Base-by-base conservation (phyloP, 2,888 invertebrate genomes). In the Stenurella melanura region DNA sequence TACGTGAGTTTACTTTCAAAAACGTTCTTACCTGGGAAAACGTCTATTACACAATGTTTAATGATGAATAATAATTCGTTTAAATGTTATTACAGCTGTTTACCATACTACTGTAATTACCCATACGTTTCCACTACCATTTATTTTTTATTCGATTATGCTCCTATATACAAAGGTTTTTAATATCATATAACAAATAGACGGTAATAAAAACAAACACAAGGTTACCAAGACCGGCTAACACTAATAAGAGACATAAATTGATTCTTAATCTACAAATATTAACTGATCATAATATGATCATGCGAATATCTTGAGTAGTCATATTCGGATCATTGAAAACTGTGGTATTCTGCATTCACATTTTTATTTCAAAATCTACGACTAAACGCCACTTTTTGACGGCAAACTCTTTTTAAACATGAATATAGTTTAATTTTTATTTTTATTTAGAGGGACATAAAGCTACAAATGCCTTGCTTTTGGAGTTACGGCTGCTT, bases 1-100 rank as follows among this genome's bases (percentile, higher is more conserved):
- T 67, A 73, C 67, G 66, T 58, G 73, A 73, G 21, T 66, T n/a
- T 73, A 73, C 73, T 73, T 67, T 73, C 67, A 42, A 54, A 67
- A 64, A 73, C 26, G 67, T 57, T 34, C 54, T 60, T 60, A 66
- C 73, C 73, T 73, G 67, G 58, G 67, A 73, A 66, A 67, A 67
- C 57, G 56, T 34, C 21, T 56, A n/a, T 57, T 66, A 73, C 66
- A 67, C 67, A 73, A 73, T 67, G 12, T 34, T 30, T 56, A 64
- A 34, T 70, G 19, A 70, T 56, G 42, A 72, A 61, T 72, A 63
- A 61, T 50, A 3, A 61, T 50, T 61, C 17, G 15, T 72, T 50
- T 21, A 72, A 61, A 58, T 19, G 30, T 58, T 70, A 26, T 15
- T 21, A 54, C 21, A 19, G 50, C 54, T 50, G 54, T 19, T 66